Evolutionary conservation across 2,888 invertebrate species (phyloP).

Genomic region (Yponomeuta sedellus): DNA sequence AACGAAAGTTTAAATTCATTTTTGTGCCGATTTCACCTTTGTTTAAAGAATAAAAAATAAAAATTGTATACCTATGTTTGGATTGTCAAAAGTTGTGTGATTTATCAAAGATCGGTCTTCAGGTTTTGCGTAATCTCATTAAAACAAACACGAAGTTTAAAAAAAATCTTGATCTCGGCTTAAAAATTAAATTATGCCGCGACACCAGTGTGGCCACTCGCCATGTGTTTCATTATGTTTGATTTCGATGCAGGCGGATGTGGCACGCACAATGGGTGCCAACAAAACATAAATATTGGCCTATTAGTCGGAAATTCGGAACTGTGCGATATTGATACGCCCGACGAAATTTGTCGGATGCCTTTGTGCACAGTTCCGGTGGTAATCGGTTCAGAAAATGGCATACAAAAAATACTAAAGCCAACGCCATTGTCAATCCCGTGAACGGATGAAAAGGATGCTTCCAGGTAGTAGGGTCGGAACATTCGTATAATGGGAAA

Average conservation of each 20-base stretch:
- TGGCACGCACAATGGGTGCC: slow-evolving; percentile 50
- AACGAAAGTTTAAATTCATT: no score
- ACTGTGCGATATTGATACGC: slow-evolving; percentile 62
- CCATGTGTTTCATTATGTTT: slow-evolving; percentile 13
- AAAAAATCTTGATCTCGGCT: not conserved
- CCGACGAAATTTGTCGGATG: slow-evolving; percentile 54
- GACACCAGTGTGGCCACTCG: not conserved
- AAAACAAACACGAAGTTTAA: no score
- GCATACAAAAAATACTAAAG: slow-evolving; percentile 47
- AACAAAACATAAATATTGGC: slow-evolving; percentile 66
- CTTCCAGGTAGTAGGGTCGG: slow-evolving; percentile 61
- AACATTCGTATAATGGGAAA: slow-evolving; percentile 41
- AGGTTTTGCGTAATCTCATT: no score
- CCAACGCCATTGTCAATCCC: slow-evolving; percentile 47
- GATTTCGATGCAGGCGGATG: slow-evolving; percentile 38
- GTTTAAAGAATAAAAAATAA: no score
- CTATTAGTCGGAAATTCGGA: slow-evolving; percentile 56
- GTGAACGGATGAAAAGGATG: slow-evolving; percentile 51
- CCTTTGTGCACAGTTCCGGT: slow-evolving; percentile 68
- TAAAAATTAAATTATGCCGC: not conserved
- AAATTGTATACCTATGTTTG: no score
- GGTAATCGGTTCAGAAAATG: slow-evolving; percentile 59
- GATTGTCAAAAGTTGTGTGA: no score
- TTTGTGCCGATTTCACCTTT: no score
- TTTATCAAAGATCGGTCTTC: no score